Percentiles rank a stretch among this genome's conserved stretches.
Conservation (phyloP, 1,140 invertebrate species). For the Ditylenchus dipsaci region DNA sequence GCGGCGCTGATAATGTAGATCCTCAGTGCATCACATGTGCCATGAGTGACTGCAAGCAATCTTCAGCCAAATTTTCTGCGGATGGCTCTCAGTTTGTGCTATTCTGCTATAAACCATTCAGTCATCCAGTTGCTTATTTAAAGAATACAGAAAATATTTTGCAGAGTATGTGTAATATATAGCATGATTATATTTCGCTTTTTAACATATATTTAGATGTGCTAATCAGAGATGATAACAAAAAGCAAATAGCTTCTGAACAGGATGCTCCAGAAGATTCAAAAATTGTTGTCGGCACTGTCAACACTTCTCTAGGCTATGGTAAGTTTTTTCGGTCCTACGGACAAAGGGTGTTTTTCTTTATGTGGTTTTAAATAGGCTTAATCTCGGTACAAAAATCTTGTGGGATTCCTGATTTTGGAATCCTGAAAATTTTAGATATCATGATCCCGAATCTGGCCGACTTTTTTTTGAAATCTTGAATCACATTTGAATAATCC, state of each 20-base stretch:
- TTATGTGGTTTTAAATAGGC: too few relatives aligned
- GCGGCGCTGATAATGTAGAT: conserved; percentile 20
- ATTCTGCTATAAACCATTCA: conserved; percentile 17
- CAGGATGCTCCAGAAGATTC: background rate
- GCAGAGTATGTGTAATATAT: conserved; percentile 1
- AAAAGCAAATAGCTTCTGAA: conserved; percentile 2
- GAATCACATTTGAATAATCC: too few relatives aligned
- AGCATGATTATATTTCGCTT: too few relatives aligned
- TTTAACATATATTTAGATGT: too few relatives aligned
- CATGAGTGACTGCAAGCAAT: conserved; percentile 17
- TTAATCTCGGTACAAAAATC: too few relatives aligned
- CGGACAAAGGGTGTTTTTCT: conserved; percentile 4
- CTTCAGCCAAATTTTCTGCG: conserved; percentile 17
- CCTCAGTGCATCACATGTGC: conserved; percentile 31
- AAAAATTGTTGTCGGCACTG: background rate
- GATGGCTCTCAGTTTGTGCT: conserved; percentile 10
- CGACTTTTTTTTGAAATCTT: too few relatives aligned
- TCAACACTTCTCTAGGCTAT: conserved; percentile 6
- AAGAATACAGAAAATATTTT: conserved; percentile 30
- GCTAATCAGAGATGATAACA: background rate
- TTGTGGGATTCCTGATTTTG: too few relatives aligned
- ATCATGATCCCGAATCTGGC: too few relatives aligned
- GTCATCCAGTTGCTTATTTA: conserved; percentile 23
- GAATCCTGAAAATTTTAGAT: too few relatives aligned
- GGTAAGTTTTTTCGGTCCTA: conserved; percentile 11